A percentile compares a stretch with the other conserved stretches of the same genome.
Evolutionary conservation across 2,797 vertebrate species (phyloP).

Genomic region (Mormyrops attenuatus): DNA sequence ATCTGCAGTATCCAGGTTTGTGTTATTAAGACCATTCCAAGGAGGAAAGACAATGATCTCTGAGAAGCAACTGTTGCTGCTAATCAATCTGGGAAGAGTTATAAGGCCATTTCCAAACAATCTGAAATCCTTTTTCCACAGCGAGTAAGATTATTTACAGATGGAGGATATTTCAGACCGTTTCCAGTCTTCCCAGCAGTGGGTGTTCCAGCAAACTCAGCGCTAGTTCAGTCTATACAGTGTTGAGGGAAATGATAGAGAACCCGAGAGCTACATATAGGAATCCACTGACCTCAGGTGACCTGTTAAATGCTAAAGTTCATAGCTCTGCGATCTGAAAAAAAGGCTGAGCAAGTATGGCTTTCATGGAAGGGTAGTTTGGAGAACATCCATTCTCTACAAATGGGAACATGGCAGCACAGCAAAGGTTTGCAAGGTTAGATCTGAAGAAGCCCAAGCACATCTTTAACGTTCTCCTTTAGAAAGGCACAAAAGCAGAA

Average conservation of each 20-base stretch:
- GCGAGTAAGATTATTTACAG: not conserved
- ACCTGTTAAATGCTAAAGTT: not conserved
- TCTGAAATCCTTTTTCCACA: not conserved
- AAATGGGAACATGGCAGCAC: not conserved
- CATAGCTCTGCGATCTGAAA: not conserved
- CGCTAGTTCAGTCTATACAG: not conserved
- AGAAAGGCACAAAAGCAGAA: not conserved
- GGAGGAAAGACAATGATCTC: not conserved
- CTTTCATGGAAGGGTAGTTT: not conserved
- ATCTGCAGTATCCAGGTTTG: not conserved
- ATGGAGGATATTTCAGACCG: not conserved
- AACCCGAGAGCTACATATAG: not conserved
- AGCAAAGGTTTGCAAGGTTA: not conserved
- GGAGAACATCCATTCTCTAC: not conserved
- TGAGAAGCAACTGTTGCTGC: not conserved
- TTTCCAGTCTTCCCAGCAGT: not conserved
- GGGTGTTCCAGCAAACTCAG: not conserved
- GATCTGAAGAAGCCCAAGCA: not conserved
- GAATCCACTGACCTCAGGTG: not conserved
- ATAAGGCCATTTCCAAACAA: not conserved
- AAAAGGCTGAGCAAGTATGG: not conserved
- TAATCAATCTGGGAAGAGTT: not conserved
- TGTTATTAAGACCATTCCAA: not conserved
- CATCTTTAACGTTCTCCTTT: not conserved
- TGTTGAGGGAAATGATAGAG: not conserved